A percentile compares a stretch with the other conserved stretches of the same genome.
These are phyloP conservation scores for Tragelaphus eurycerus DNA, from an alignment of 2,797 vertebrate genomes.

Conservation along the genomic window DNA sequence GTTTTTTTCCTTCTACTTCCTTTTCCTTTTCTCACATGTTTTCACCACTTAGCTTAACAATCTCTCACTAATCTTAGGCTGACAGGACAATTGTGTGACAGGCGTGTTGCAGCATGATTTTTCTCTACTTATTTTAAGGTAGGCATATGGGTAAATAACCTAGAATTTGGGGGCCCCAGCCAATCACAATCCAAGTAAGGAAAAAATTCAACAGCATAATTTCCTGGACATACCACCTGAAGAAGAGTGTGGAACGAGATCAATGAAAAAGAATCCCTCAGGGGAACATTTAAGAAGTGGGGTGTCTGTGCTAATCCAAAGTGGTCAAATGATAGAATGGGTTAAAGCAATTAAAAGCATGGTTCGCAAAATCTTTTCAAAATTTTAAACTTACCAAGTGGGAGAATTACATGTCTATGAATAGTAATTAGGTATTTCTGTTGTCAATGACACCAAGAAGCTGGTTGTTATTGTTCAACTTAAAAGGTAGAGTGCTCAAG, in stretches of 20 bases:
- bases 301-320: neutral
- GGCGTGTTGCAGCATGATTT: neutral
- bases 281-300: neutral
- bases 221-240: neutral
- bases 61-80: neutral
- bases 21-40: neutral
- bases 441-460: neutral
- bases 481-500: neutral
- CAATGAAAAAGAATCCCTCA: neutral
- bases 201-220: neutral
- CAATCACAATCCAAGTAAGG: neutral
- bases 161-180: neutral
- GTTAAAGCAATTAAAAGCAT: neutral
- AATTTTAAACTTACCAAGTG: neutral
- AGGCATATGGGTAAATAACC: neutral
- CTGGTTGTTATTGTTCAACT: neutral
- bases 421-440: neutral
- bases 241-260: neutral
- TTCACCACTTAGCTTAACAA: neutral
- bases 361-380: neutral
- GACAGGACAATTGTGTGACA: neutral
- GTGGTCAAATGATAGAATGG: neutral
- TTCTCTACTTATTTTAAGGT: neutral
- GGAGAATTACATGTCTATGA: neutral
- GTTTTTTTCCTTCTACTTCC: neutral